Evolutionary conservation across 2,888 invertebrate genomes (phyloP).

Genomic region (Serripes groenlandicus): DNA sequence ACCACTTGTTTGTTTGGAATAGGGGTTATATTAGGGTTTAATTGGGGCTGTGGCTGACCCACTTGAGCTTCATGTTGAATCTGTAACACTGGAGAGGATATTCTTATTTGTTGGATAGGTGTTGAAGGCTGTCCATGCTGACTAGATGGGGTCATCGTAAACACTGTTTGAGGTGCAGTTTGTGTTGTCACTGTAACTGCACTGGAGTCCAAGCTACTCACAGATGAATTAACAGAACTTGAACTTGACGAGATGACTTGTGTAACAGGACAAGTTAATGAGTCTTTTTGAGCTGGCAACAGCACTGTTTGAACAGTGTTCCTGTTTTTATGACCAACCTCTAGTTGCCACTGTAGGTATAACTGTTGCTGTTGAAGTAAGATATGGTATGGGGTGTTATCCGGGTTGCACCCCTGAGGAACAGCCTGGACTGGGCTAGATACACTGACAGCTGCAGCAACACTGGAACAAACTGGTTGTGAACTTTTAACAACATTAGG

Average conservation of each 20-base stretch:
- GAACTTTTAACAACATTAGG: conserved; percentile 93
- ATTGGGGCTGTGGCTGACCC: conserved; percentile 66
- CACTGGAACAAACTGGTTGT: conserved; percentile 56
- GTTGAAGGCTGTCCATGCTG: conserved; percentile 54
- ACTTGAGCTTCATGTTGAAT: conserved; percentile 61
- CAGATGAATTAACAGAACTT: conserved; percentile 25
- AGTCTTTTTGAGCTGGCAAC: conserved; percentile 67
- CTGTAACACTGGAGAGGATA: conserved; percentile 57
- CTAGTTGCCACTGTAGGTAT: conserved; percentile 94
- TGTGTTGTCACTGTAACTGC: conserved; percentile 70
- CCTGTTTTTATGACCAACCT: conserved; percentile 91
- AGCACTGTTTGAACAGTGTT: conserved; percentile 60
- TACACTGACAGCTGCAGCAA: conserved; percentile 28
- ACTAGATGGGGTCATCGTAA: conserved; percentile 61
- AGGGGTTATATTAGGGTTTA: conserved; percentile 66
- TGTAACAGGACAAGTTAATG: conserved; percentile 20
- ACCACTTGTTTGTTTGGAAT: conserved; percentile 61
- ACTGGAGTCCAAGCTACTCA: conserved; percentile 39
- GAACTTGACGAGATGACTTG: conserved; percentile 14
- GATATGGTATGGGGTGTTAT: conserved; percentile 80
- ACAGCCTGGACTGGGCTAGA: conserved; percentile 23
- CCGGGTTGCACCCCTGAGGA: conserved; percentile 4
- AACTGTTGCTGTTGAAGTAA: conserved; percentile 96
- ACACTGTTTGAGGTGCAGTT: conserved; percentile 63
- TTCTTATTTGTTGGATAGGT: conserved; percentile 60